Evolutionary conservation across 2,888 invertebrate genomes (phyloP).

Genomic region (Meandrusa payeni): DNA sequence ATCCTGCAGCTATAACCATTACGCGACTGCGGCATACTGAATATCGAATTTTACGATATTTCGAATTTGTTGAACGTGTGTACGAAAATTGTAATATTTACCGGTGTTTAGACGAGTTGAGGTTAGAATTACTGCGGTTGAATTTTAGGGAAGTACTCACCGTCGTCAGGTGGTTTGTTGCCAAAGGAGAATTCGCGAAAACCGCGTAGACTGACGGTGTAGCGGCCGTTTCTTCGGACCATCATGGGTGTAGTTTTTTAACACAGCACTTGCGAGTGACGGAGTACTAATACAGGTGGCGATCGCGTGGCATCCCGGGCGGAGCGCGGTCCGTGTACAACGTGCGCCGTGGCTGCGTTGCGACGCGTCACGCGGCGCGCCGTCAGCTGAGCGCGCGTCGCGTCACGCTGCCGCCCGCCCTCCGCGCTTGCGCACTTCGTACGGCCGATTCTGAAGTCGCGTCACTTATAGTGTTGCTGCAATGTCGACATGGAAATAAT

Average conservation of each 20-base stretch:
- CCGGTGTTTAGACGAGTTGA: slow-evolving; percentile 28
- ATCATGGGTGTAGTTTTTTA: slow-evolving; percentile 53
- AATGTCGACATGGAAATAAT: no score
- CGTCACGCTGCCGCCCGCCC: slow-evolving; percentile 61
- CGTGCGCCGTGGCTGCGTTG: slow-evolving; percentile 56
- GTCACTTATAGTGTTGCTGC: slow-evolving; percentile 29
- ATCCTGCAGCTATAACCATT: slow-evolving; percentile 20
- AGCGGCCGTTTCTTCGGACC: slow-evolving; percentile 75
- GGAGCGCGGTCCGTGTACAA: slow-evolving; percentile 34
- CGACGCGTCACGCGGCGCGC: slow-evolving; percentile 58
- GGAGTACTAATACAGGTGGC: slow-evolving; percentile 34
- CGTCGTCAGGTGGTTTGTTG: slow-evolving; percentile 73
- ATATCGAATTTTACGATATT: slow-evolving; percentile 14
- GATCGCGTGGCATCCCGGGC: slow-evolving; percentile 37
- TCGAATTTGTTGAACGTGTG: slow-evolving; percentile 11
- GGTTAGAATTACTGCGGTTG: slow-evolving; percentile 29
- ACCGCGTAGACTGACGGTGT: slow-evolving; percentile 76
- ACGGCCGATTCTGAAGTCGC: slow-evolving; percentile 36
- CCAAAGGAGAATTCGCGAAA: slow-evolving; percentile 71
- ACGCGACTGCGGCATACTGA: slow-evolving; percentile 15
- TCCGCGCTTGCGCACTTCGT: slow-evolving; percentile 63
- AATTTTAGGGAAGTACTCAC: slow-evolving; percentile 42
- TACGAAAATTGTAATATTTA: slow-evolving; percentile 19
- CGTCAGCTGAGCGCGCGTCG: slow-evolving; percentile 66
- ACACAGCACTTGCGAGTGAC: slow-evolving; percentile 40